Percentiles rank a stretch among this genome's conserved stretches.
phyloP scores from a whole-genome alignment of 1,140 invertebrate genomes.

The Spodoptera litura region DNA sequence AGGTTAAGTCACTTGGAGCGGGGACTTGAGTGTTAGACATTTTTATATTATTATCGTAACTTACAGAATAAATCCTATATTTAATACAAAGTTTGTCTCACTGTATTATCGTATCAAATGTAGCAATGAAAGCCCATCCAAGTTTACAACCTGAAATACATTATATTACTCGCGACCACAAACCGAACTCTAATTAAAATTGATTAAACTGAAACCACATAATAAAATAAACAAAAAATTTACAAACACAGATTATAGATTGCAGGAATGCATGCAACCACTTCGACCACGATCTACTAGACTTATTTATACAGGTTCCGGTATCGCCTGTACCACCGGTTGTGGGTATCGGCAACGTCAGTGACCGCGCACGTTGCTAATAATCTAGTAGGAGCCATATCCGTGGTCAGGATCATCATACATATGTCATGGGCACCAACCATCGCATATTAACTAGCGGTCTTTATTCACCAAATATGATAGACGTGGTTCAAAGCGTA shows the following conservation, averaged over 20 bases:
- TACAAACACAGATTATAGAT: background rate
- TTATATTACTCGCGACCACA: too few relatives aligned
- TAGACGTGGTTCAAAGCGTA: too few relatives aligned
- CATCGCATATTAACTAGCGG: background rate
- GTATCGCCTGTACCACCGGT: background rate
- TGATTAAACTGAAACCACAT: background rate
- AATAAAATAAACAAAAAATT: background rate
- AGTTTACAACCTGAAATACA: too few relatives aligned
- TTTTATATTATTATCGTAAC: background rate
- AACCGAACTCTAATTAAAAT: background rate
- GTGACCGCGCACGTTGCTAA: slow-evolving; percentile 2
- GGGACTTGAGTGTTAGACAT: background rate
- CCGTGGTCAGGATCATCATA: slow-evolving; percentile 34
- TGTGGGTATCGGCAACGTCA: background rate
- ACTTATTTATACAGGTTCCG: slow-evolving; percentile 17
- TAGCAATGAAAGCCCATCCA: too few relatives aligned
- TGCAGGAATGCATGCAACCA: slow-evolving; percentile 22
- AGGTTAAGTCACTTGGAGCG: slow-evolving; percentile 50
- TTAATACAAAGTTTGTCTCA: too few relatives aligned
- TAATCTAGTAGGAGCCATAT: slow-evolving; percentile 30
- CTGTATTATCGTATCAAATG: too few relatives aligned
- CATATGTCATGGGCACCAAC: slow-evolving; percentile 11
- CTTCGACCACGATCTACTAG: slow-evolving; percentile 25
- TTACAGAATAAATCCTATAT: too few relatives aligned
- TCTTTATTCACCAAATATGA: too few relatives aligned